Conservation (phyloP, 1,140 invertebrate species). For the Chironomus striatipennis region DNA sequence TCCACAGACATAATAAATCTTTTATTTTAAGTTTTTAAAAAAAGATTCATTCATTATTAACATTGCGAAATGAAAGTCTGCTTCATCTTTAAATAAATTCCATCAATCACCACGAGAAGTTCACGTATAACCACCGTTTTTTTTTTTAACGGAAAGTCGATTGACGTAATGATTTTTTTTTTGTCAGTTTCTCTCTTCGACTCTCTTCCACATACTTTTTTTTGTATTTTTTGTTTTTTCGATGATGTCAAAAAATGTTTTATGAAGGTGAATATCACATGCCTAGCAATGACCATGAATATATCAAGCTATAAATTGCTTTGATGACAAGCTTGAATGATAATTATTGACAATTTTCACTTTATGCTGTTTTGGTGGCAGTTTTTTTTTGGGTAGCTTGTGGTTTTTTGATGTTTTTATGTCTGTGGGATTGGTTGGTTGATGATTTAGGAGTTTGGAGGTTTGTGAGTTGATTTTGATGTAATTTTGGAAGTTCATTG, state of each 20-base stretch:
- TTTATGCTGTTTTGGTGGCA: too few species aligned
- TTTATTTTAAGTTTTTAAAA: neutral
- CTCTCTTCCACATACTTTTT: too few species aligned
- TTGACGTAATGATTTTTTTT: neutral
- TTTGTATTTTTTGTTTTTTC: too few species aligned
- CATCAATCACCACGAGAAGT: conserved; percentile 11
- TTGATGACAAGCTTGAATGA: neutral
- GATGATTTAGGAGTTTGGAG: too few species aligned
- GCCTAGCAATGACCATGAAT: conserved; percentile 6
- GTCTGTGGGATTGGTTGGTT: too few species aligned
- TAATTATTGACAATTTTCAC: neutral
- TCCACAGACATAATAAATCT: neutral
- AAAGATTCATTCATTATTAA: neutral
- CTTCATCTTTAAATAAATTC: conserved; percentile 10
- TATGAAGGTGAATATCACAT: neutral
- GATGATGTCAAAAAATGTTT: neutral
- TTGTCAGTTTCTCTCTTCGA: too few species aligned
- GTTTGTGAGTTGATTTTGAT: too few species aligned
- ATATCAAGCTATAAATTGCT: neutral
- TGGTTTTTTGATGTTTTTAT: too few species aligned
- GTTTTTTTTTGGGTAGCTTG: too few species aligned
- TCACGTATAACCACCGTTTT: neutral
- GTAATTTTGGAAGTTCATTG: too few species aligned
- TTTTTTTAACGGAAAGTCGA: neutral
- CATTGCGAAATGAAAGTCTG: neutral